phyloP scores from a whole-genome alignment of 1,140 invertebrate genomes.

The Hirudo medicinalis region DNA sequence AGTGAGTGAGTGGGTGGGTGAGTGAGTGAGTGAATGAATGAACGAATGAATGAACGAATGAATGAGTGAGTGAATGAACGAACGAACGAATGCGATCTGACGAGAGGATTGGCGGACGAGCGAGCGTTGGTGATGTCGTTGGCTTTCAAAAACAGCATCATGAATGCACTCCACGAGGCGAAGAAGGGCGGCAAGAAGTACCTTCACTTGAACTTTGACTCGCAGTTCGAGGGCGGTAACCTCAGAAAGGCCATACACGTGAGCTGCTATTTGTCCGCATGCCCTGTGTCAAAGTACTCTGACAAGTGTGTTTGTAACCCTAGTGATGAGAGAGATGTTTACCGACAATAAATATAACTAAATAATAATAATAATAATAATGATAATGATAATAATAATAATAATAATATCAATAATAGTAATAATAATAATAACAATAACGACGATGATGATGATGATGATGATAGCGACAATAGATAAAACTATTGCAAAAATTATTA shows the following conservation, averaged over 20 bases:
- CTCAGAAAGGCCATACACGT: constrained; percentile 84
- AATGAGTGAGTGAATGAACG: not conserved
- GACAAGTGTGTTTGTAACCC: too few species aligned
- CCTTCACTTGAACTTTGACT: constrained; percentile 66
- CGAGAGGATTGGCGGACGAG: too few species aligned
- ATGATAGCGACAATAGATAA: too few species aligned
- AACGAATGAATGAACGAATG: not conserved
- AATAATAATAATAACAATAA: too few species aligned
- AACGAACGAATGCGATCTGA: not conserved
- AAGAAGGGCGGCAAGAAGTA: constrained; percentile 22
- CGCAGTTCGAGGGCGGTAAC: constrained; percentile 90
- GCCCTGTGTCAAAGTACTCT: too few species aligned
- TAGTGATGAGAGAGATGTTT: too few species aligned
- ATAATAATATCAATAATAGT: too few species aligned
- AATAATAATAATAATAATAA: not conserved
- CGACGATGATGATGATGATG: too few species aligned
- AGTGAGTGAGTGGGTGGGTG: not conserved
- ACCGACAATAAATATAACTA: too few species aligned
- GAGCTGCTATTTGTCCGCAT: too few species aligned
- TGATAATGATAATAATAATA: not conserved
- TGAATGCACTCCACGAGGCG: not conserved
- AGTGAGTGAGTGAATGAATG: not conserved
- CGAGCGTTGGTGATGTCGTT: not conserved
- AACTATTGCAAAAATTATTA: too few species aligned
- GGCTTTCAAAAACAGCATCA: not conserved